These are phyloP conservation scores for Homarus americanus DNA, from an alignment of 1,140 invertebrate species.

Conservation along the genomic window DNA sequence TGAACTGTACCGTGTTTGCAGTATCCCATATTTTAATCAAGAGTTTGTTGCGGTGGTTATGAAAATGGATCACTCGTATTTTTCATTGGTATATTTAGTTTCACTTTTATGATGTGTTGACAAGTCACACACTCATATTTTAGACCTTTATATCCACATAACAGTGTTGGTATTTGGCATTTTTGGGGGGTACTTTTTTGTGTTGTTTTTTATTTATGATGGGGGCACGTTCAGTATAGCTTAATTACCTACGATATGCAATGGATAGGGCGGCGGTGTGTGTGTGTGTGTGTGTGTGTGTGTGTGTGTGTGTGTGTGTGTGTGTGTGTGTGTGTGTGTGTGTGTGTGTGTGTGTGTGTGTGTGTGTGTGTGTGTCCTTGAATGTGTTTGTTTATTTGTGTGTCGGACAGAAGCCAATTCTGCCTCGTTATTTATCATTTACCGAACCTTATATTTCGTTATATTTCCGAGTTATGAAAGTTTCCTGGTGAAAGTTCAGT, in stretches of 20 bases:
- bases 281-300: neutral
- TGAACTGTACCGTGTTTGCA: too few relatives aligned
- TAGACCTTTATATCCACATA: neutral
- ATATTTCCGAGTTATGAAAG: too few relatives aligned
- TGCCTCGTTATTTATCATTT: too few relatives aligned
- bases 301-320: neutral
- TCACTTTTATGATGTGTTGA: neutral
- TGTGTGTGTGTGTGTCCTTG: neutral
- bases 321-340: neutral
- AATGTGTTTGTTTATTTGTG: too few relatives aligned
- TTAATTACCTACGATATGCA: neutral
- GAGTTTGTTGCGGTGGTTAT: too few relatives aligned
- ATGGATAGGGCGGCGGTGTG: too few relatives aligned
- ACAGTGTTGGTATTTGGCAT: neutral
- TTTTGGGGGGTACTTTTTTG: too few relatives aligned
- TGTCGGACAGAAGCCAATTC: too few relatives aligned
- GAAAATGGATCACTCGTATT: neutral
- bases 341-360: conserved; percentile 12
- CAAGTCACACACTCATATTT: neutral
- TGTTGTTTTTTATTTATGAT: too few relatives aligned
- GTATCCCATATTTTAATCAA: too few relatives aligned
- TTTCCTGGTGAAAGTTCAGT: too few relatives aligned
- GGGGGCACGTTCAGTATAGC: neutral
- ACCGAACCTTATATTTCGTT: too few relatives aligned
- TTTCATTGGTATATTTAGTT: neutral